Evolutionary conservation across 2,888 invertebrate species (phyloP).

Genomic region (Synanthedon andrenaeformis): DNA sequence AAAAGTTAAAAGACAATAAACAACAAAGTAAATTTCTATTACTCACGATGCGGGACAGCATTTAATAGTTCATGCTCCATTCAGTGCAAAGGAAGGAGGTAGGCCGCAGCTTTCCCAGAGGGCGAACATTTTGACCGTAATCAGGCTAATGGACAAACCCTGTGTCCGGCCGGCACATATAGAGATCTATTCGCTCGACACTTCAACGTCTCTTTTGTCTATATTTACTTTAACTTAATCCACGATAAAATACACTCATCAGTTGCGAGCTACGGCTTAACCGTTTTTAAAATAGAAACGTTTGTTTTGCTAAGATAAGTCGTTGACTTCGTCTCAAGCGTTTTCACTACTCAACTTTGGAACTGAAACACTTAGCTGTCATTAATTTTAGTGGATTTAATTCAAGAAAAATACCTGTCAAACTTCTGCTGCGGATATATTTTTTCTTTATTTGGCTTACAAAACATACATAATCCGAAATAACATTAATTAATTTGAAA

Average conservation of each 20-base stretch:
- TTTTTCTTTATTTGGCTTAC: no score
- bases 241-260: background rate
- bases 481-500: no score
- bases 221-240: constrained; percentile 36
- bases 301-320: background rate
- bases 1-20: no score
- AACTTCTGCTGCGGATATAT: no score
- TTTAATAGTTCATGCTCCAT: constrained; percentile 25
- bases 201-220: constrained; percentile 47
- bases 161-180: constrained; percentile 41
- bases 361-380: background rate
- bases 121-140: constrained; percentile 59
- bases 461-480: no score
- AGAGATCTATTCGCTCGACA: constrained; percentile 44
- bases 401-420: background rate
- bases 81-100: constrained; percentile 29
- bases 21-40: no score
- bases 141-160: constrained; percentile 63
- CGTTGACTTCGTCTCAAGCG: background rate
- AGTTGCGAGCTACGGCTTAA: background rate
- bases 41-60: constrained; percentile 9
- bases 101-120: constrained; percentile 37
- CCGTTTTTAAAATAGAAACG: background rate
- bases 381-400: background rate
- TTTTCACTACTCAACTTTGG: background rate